Conservation (phyloP, 2,888 invertebrate genomes). For the Pantelozetes paolii region DNA sequence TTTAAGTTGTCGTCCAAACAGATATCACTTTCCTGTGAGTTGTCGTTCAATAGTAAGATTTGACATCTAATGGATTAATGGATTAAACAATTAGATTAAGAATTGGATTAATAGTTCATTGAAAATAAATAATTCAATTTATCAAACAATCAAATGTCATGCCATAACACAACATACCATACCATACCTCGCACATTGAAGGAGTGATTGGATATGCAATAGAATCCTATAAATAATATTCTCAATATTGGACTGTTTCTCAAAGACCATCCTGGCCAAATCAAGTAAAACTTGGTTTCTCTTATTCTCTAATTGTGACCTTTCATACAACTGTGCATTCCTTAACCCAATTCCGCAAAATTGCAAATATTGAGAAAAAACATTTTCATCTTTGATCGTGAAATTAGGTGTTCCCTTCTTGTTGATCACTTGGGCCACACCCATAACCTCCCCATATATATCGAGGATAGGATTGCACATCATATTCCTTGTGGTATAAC, state of each 20-base stretch:
- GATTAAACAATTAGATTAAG: neutral
- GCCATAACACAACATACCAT: neutral
- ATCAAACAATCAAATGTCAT: neutral
- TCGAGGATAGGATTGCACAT: constrained; percentile 95
- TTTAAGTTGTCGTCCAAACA: neutral
- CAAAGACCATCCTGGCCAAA: constrained; percentile 92
- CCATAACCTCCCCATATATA: constrained; percentile 87
- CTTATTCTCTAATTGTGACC: constrained; percentile 89
- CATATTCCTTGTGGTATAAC: constrained; percentile 84
- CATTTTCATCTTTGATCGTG: constrained; percentile 75
- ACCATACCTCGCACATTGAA: constrained; percentile 83
- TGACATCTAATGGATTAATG: constrained; percentile 12
- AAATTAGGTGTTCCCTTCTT: constrained; percentile 54
- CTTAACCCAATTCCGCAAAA: constrained; percentile 93
- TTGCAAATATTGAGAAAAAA: constrained; percentile 86
- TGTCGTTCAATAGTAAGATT: constrained; percentile 15
- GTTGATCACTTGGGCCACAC: constrained; percentile 82
- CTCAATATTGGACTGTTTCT: constrained; percentile 93
- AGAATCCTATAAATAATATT: constrained; percentile 88
- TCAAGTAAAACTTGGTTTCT: constrained; percentile 89
- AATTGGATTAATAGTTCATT: neutral
- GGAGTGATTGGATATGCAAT: constrained; percentile 86
- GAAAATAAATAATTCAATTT: too few relatives aligned
- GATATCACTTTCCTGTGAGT: neutral
- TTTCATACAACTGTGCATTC: constrained; percentile 92